phyloP scores from a whole-genome alignment of 2,797 vertebrate genomes.

The Rhinatrema bivittatum region DNA sequence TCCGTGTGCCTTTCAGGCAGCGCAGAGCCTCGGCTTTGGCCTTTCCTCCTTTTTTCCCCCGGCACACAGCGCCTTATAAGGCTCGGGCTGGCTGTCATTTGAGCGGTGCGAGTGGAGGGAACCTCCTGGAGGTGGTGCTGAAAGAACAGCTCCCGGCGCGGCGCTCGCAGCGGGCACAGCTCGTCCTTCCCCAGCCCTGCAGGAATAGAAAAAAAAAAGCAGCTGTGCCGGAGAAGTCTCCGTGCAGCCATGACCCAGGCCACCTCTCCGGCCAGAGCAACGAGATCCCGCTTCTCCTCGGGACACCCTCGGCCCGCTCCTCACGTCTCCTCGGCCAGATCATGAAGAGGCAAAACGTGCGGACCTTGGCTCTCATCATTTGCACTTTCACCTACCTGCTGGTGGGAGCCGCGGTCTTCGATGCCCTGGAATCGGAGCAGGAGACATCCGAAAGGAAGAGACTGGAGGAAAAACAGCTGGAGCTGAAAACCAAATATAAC shows the following conservation, averaged over 20 bases:
- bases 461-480: constrained; percentile 52
- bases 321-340: constrained; percentile 37
- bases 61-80: constrained; percentile 3
- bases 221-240: not conserved
- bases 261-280: constrained; percentile 62
- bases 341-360: constrained; percentile 92
- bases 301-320: constrained; percentile 15
- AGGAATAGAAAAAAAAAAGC: too few relatives aligned
- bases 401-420: constrained; percentile 86
- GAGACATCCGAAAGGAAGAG: constrained; percentile 62
- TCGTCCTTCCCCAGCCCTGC: constrained; percentile 14
- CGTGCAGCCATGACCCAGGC: constrained; percentile 70
- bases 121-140: constrained; percentile 76
- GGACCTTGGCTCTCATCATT: constrained; percentile 82
- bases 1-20: too few relatives aligned
- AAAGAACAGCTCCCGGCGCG: constrained; percentile 78
- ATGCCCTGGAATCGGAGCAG: constrained; percentile 74
- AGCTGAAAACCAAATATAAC: constrained; percentile 74
- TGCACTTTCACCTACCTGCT: constrained; percentile 89
- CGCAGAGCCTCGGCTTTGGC: too few relatives aligned
- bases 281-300: constrained; percentile 21
- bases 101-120: not conserved
- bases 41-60: not conserved
- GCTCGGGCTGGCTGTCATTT: not conserved
- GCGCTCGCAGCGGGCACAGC: not conserved